phyloP scores from a whole-genome alignment of 1,140 invertebrate species.

The Drosophila erecta region DNA sequence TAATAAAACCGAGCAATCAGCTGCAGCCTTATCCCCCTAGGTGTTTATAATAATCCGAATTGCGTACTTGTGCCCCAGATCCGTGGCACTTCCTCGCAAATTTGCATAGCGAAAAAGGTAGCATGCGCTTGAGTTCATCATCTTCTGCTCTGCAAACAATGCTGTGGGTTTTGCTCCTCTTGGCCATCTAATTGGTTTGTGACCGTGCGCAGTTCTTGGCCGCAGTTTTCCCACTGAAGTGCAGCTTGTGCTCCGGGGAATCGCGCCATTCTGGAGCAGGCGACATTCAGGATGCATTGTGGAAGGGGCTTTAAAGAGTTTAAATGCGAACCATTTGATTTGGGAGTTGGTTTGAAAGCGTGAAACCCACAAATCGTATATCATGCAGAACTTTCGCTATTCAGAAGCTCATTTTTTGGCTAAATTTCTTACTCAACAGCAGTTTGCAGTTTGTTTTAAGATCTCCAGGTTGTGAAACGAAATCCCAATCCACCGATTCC shows the following conservation, averaged over 20 bases:
- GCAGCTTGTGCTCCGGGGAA: slow-evolving; percentile 25
- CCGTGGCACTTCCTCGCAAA: slow-evolving; percentile 1
- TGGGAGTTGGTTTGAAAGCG: too few species aligned
- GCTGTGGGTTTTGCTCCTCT: not conserved
- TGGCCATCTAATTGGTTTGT: slow-evolving; percentile 23
- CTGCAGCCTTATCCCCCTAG: slow-evolving; percentile 24
- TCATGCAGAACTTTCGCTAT: too few species aligned
- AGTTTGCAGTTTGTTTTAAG: not conserved
- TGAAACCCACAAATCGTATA: too few species aligned
- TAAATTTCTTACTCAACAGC: too few species aligned
- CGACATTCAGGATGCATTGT: too few species aligned
- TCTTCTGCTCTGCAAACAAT: slow-evolving; percentile 15
- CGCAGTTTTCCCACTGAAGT: slow-evolving; percentile 2
- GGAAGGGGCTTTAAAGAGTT: not conserved
- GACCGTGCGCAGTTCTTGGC: slow-evolving; percentile 11
- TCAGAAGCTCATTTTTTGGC: too few species aligned
- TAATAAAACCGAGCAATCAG: slow-evolving; percentile 28
- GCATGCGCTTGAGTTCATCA: slow-evolving; percentile 9
- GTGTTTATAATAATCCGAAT: slow-evolving; percentile 38
- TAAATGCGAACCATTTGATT: too few species aligned
- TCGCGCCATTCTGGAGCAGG: not conserved
- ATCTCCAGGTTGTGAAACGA: not conserved
- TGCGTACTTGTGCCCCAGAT: slow-evolving; percentile 18
- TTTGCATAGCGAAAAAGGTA: slow-evolving; percentile 23
- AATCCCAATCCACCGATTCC: not conserved